phyloP scores from a whole-genome alignment of 2,113 vertebrate genomes.

The Dromaius novaehollandiae region DNA sequence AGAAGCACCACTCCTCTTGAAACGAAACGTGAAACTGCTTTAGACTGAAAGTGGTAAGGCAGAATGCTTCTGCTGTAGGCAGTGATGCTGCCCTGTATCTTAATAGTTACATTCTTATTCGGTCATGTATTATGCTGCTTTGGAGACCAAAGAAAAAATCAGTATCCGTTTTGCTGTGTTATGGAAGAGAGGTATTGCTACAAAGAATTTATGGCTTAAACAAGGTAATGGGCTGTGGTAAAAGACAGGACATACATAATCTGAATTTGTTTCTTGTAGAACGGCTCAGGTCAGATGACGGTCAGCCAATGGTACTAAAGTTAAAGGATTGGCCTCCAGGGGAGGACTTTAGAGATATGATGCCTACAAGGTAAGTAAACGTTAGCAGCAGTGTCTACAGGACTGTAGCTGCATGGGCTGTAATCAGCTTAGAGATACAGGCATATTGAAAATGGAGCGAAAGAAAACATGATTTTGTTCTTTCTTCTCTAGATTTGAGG shows the following conservation, averaged over 20 bases:
- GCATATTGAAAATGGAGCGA: background rate
- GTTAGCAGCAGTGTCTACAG: background rate
- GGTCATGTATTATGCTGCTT: background rate
- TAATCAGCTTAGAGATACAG: background rate
- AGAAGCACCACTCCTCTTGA: background rate
- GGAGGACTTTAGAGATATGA: conserved; percentile 99
- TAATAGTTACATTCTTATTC: background rate
- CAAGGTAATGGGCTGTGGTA: background rate
- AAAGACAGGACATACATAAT: background rate
- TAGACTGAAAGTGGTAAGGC: background rate
- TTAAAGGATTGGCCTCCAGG: conserved; percentile 99
- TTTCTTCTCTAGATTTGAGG: conserved; percentile 85
- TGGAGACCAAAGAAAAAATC: background rate
- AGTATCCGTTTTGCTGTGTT: background rate
- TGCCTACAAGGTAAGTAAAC: conserved; percentile 89
- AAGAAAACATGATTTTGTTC: background rate
- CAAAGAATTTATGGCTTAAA: background rate
- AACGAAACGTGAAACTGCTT: background rate
- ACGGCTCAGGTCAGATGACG: conserved; percentile 89
- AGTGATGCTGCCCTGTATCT: background rate
- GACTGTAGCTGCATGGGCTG: background rate
- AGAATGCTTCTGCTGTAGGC: background rate
- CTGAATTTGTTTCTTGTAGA: conserved; percentile 76
- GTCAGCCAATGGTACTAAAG: conserved; percentile 96
- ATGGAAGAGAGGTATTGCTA: background rate